These are phyloP conservation scores for Stomatorhinus ivindoensis DNA, from an alignment of 2,113 vertebrate genomes.

Conservation along the genomic window DNA sequence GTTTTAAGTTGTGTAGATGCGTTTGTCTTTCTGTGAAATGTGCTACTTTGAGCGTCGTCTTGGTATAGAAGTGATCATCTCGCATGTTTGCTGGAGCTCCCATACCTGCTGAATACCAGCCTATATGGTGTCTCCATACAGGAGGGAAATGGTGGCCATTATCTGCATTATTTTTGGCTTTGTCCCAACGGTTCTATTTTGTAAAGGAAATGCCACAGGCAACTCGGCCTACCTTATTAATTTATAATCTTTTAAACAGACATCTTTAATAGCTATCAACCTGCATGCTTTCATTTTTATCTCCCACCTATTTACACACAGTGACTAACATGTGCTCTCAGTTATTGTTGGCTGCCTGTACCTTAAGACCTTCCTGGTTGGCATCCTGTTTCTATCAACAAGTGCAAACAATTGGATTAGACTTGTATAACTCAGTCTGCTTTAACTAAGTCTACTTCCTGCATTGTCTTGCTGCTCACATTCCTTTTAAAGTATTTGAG, in stretches of 20 bases:
- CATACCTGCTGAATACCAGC: not conserved
- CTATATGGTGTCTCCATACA: not conserved
- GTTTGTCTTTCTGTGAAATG: not conserved
- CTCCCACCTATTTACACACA: not conserved
- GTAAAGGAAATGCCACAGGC: not conserved
- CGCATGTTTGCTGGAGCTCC: not conserved
- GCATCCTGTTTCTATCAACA: slow-evolving; percentile 43
- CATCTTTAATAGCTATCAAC: not conserved
- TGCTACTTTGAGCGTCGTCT: not conserved
- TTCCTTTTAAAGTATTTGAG: not conserved
- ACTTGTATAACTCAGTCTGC: not conserved
- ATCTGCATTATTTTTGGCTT: not conserved
- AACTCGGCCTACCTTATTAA: not conserved
- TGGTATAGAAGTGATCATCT: not conserved
- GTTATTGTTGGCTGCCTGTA: not conserved
- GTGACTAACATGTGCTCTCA: not conserved
- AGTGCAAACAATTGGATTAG: slow-evolving; percentile 42
- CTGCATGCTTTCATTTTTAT: not conserved
- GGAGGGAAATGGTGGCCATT: not conserved
- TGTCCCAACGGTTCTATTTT: not conserved
- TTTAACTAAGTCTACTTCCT: not conserved
- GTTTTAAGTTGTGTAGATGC: not conserved
- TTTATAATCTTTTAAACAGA: not conserved
- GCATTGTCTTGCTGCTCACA: not conserved
- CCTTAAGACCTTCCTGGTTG: slow-evolving; percentile 28